Evolutionary conservation across 2,113 vertebrate genomes (phyloP), one percentile per base, ranked within the genome.

Genomic region (Erythrocercus mccallii): DNA sequence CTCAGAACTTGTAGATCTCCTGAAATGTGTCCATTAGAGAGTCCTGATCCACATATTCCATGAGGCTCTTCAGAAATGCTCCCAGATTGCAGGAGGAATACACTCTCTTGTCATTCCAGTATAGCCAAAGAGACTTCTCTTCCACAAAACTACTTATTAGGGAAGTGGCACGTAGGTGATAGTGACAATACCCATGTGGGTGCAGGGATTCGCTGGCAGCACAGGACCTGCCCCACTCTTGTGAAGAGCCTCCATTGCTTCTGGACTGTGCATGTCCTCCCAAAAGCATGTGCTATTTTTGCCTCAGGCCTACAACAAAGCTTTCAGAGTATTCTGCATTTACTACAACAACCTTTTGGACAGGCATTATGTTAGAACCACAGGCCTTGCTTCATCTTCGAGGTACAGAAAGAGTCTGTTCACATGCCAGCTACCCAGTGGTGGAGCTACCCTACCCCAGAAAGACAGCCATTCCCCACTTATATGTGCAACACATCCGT

Each of bases 21-120:
- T 56, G 38, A 61, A 57, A 21, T 9, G 1, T 37, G 51, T 23
- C 48, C 12, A 27, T 42, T 51, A 56, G 19, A 15, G 33, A 56
- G n/a, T 40, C 50, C 54, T 48, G 21, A 45, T 21, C 30, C 71
- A 62, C 24, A 5, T 0, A 2, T 16, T 45, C 71, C 0, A 0
- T 33, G 24, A 83, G 82, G 30, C 17, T 38, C 54, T 54, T 24
- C 45, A 77, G 86, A 83, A 77, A 47, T 6, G 10, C 37, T 90
- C 21, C 47, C 1, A 4, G 3, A 19, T 11, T 65, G 18, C 45
- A 76, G 44, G 14, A 66, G 5, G 25, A 80, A 81, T 31, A 33
- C 2, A 4, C 1, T 74, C 19, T 27, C 19, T 18, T 7, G 6
- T 18, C 40, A 37, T 65, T 48, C 40, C 73, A 76, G 35, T 51